phyloP scores from a whole-genome alignment of 2,797 vertebrate species.

The Mus caroli region DNA sequence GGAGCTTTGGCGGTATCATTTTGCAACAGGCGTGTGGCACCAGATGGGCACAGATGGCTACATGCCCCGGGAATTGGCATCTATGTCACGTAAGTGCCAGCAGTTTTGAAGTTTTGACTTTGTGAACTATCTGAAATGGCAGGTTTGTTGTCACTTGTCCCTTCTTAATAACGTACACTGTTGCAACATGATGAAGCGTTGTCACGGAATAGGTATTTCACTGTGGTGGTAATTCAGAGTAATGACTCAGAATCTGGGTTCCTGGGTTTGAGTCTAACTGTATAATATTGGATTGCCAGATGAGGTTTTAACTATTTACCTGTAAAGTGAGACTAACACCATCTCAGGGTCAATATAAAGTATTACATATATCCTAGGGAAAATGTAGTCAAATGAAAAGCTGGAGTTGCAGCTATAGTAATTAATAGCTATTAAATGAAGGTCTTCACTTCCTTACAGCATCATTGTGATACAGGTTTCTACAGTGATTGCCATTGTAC shows the following conservation, averaged over 20 bases:
- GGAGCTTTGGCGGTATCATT: conserved; percentile 98
- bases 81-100: conserved; percentile 96
- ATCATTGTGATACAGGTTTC: not conserved
- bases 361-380: not conserved
- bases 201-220: not conserved
- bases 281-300: not conserved
- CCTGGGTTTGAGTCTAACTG: conserved; percentile 44
- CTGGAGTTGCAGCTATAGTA: not conserved
- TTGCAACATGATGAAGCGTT: not conserved
- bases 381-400: conserved; percentile 5
- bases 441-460: not conserved
- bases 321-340: conserved; percentile 38
- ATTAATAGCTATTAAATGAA: not conserved
- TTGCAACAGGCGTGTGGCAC: conserved; percentile 97
- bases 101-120: conserved; percentile 62
- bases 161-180: conserved; percentile 12
- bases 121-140: conserved; percentile 9
- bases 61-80: conserved; percentile 98
- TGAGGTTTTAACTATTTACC: not conserved
- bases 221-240: not conserved
- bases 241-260: not conserved
- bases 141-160: not conserved
- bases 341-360: conserved; percentile 33
- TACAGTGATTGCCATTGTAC: not conserved
- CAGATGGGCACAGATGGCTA: conserved; percentile 98